These are phyloP conservation scores for Cyclopterus lumpus DNA, from an alignment of 2,797 vertebrate genomes.

Conservation along the genomic window DNA sequence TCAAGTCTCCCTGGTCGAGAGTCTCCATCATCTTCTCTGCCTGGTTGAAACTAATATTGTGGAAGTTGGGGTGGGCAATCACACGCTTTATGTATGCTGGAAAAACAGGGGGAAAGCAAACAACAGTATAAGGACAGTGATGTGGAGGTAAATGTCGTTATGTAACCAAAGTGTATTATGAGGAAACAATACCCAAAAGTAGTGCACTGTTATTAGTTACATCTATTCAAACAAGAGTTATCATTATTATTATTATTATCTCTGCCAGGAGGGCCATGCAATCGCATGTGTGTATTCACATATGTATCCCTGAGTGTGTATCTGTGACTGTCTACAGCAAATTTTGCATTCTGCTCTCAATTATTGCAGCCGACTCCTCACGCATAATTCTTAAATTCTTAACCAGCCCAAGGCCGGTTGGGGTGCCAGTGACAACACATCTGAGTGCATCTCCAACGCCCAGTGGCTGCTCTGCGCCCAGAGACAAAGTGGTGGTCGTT, in stretches of 20 bases:
- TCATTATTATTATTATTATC: background rate
- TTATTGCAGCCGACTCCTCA: no score
- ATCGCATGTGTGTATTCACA: no score
- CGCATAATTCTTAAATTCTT: no score
- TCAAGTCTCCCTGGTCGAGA: slow-evolving; percentile 97
- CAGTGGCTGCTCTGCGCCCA: no score
- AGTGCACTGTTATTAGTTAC: background rate
- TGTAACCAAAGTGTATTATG: background rate
- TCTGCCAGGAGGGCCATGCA: background rate
- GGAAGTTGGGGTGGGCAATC: slow-evolving; percentile 98
- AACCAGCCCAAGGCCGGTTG: no score
- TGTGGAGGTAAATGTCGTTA: background rate
- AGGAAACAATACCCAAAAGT: background rate
- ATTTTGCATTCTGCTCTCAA: no score
- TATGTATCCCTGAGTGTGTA: no score
- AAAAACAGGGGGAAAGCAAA: slow-evolving; percentile 8
- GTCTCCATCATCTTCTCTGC: slow-evolving; percentile 99
- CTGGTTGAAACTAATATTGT: slow-evolving; percentile 99
- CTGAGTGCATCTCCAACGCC: no score
- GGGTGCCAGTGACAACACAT: no score
- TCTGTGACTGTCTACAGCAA: no score
- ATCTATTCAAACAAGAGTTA: background rate
- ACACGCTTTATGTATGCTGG: slow-evolving; percentile 98
- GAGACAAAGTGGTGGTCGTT: no score
- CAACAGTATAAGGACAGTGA: background rate